Evolutionary conservation across 35 echinoderm and acorn worm genomes (phyloP).

Genomic region (Chiridota heheva): DNA sequence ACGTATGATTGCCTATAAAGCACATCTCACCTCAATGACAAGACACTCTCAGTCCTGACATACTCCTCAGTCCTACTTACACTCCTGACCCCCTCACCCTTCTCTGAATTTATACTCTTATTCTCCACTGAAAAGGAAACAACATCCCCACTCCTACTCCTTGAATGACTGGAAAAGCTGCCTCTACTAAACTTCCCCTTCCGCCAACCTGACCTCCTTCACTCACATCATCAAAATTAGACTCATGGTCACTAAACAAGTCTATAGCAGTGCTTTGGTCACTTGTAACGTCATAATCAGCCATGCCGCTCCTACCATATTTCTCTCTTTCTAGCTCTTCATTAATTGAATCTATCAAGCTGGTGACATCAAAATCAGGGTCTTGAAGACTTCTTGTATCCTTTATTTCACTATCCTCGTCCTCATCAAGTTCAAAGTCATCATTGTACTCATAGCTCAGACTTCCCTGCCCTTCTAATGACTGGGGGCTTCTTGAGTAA

Average conservation of each 20-base stretch:
- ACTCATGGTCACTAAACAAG: slow-evolving; percentile 7
- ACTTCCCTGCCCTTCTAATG: too few relatives aligned
- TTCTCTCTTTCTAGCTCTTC: too few relatives aligned
- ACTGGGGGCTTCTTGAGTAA: too few relatives aligned
- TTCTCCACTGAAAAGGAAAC: not conserved
- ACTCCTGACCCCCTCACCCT: not conserved
- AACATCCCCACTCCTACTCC: not conserved
- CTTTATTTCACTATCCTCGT: too few relatives aligned
- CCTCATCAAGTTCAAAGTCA: too few relatives aligned
- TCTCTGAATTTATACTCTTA: not conserved
- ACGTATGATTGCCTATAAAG: not conserved
- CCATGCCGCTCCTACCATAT: too few relatives aligned
- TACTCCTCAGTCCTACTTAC: slow-evolving; percentile 38
- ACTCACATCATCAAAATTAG: slow-evolving; percentile 8
- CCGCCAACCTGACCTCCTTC: not conserved
- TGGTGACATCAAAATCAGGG: too few relatives aligned
- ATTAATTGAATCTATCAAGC: too few relatives aligned
- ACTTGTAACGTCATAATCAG: too few relatives aligned
- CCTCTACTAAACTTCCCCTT: slow-evolving; percentile 8
- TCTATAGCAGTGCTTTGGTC: too few relatives aligned
- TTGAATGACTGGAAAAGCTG: not conserved
- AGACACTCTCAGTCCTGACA: slow-evolving; percentile 46
- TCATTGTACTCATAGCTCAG: too few relatives aligned
- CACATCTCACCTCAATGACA: slow-evolving; percentile 23
- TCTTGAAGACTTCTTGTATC: too few relatives aligned